These are phyloP conservation scores for Synergus umbraculus DNA, from an alignment of 2,888 invertebrate species.

Conservation along the genomic window DNA sequence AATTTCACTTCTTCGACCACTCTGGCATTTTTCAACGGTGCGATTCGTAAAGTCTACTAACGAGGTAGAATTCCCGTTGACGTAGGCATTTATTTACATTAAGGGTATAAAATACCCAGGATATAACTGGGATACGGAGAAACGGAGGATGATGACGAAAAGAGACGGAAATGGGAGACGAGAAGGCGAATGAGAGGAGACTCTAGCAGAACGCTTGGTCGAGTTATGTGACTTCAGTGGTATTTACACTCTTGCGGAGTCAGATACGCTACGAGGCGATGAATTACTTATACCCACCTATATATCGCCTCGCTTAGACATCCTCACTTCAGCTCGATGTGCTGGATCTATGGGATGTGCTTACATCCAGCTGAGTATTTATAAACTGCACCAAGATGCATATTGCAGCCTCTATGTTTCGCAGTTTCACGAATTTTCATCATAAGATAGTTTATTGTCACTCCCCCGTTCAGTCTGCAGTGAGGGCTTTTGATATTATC, in stretches of 20 bases:
- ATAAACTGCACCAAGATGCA: slow-evolving; percentile 23
- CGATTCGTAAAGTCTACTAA: slow-evolving; percentile 12
- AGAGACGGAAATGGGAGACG: slow-evolving; percentile 1
- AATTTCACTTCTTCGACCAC: slow-evolving; percentile 33
- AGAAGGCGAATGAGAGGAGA: slow-evolving; percentile 10
- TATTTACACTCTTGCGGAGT: slow-evolving; percentile 31
- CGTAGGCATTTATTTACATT: slow-evolving; percentile 38
- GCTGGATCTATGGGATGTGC: slow-evolving; percentile 1
- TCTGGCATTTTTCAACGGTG: slow-evolving; percentile 1
- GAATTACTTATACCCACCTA: slow-evolving; percentile 41
- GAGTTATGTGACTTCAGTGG: slow-evolving; percentile 35
- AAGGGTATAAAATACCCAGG: slow-evolving; percentile 25
- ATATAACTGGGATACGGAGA: slow-evolving; percentile 32
- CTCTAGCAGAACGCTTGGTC: background rate
- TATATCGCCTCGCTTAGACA: slow-evolving; percentile 19
- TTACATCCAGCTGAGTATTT: slow-evolving; percentile 28
- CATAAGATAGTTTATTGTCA: slow-evolving; percentile 3
- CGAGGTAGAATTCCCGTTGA: slow-evolving; percentile 26
- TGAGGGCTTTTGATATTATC: no score
- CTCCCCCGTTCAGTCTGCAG: background rate
- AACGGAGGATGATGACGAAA: background rate
- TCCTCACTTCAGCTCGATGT: background rate
- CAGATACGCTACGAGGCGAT: slow-evolving; percentile 33
- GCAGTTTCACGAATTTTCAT: slow-evolving; percentile 22
- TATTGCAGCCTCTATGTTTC: slow-evolving; percentile 1